Evolutionary conservation across 2,113 vertebrate genomes (phyloP).

Genomic region (Pantherophis guttatus): DNA sequence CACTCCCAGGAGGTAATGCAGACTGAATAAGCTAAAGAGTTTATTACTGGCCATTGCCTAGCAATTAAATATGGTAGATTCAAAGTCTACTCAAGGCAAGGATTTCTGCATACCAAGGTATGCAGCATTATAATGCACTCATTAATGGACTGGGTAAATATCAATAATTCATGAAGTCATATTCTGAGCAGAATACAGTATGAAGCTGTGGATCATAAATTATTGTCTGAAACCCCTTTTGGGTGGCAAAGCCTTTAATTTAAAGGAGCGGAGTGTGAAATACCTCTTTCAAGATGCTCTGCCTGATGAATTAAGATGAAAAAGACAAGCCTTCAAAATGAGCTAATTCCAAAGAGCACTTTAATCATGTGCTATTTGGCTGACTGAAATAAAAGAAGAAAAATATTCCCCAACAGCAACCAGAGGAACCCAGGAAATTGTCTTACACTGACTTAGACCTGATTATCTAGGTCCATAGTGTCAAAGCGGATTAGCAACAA

Average conservation of each 20-base stretch:
- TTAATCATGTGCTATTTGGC: constrained; percentile 18
- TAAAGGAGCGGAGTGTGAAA: constrained; percentile 41
- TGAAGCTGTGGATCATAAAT: constrained; percentile 51
- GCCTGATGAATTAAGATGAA: constrained; percentile 29
- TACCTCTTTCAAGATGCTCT: constrained; percentile 20
- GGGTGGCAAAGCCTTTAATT: constrained; percentile 45
- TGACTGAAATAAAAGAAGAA: background rate
- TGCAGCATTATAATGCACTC: constrained; percentile 23
- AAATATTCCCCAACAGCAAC: background rate
- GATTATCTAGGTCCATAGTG: background rate
- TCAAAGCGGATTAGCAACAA: background rate
- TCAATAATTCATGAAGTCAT: constrained; percentile 54
- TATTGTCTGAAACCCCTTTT: constrained; percentile 31
- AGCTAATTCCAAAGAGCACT: constrained; percentile 21
- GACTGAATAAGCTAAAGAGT: background rate
- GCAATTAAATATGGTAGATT: constrained; percentile 35
- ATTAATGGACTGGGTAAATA: constrained; percentile 49
- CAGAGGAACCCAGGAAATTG: background rate
- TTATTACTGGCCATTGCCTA: background rate
- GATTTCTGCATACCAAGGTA: constrained; percentile 5
- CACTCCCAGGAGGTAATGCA: background rate
- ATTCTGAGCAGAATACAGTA: constrained; percentile 45
- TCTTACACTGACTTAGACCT: background rate
- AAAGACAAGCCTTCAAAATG: constrained; percentile 24
- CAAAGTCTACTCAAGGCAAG: constrained; percentile 29